A percentile compares a stretch with the other conserved stretches of the same genome.
Evolutionary conservation across 2,113 vertebrate genomes (phyloP).

Genomic region (Sarotherodon lohbergeri): DNA sequence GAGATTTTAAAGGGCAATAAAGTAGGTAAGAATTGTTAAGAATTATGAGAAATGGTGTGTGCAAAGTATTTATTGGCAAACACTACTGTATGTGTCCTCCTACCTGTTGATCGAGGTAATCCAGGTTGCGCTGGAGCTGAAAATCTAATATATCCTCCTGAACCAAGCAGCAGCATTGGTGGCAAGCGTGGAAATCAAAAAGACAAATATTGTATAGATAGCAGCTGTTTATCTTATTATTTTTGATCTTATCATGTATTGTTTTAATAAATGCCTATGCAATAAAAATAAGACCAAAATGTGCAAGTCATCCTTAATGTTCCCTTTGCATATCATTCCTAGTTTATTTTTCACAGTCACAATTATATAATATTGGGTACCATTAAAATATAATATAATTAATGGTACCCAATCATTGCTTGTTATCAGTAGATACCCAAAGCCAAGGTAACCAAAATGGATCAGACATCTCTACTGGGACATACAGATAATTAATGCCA

Average conservation of each 20-base stretch:
- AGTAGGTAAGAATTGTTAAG: too few species aligned
- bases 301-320: background rate
- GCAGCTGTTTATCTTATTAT: background rate
- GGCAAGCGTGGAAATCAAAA: constrained; percentile 55
- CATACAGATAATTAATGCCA: background rate
- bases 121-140: constrained; percentile 98
- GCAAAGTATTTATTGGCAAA: background rate
- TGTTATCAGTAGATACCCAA: background rate
- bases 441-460: background rate
- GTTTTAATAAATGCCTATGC: background rate
- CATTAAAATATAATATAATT: too few species aligned
- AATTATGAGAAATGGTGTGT: background rate
- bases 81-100: constrained; percentile 34
- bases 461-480: background rate
- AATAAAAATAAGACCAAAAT: background rate
- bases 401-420: background rate
- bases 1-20: too few species aligned
- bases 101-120: constrained; percentile 99
- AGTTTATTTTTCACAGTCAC: background rate
- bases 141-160: constrained; percentile 99
- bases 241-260: background rate
- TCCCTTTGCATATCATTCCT: background rate
- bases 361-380: background rate
- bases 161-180: constrained; percentile 54
- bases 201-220: constrained; percentile 30